phyloP scores from a whole-genome alignment of 2,797 vertebrate genomes.

The Eulemur albifrons region DNA sequence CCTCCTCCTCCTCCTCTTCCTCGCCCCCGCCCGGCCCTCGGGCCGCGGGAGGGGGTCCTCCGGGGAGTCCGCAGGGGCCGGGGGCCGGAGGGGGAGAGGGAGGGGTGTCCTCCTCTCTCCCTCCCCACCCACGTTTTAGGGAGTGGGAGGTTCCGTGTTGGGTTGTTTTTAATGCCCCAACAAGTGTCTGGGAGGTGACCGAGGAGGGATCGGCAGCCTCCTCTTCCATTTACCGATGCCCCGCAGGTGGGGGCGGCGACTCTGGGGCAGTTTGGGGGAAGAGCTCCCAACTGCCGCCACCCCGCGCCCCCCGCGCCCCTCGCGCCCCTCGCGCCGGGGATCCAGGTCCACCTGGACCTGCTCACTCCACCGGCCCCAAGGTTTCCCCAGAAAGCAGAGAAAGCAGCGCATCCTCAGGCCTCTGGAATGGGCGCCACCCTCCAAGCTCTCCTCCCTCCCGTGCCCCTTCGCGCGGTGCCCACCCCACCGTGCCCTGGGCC shows the following conservation, averaged over 20 bases:
- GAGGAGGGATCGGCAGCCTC: not conserved
- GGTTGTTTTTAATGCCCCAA: constrained; percentile 35
- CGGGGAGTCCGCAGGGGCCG: not conserved
- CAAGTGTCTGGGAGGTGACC: constrained; percentile 61
- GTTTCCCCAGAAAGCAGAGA: constrained; percentile 51
- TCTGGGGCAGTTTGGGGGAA: not conserved
- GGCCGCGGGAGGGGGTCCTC: not conserved
- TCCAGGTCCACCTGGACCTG: not conserved
- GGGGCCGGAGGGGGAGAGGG: not conserved
- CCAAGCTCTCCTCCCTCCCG: not conserved
- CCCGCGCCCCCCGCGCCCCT: not conserved
- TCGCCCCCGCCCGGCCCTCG: constrained; percentile 1
- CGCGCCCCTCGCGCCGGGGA: rapidly evolving
- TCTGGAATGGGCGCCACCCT: constrained; percentile 75
- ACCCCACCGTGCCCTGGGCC: constrained; percentile 44
- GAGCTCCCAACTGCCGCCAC: not conserved
- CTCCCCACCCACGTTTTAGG: constrained; percentile 15
- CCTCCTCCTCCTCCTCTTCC: not conserved
- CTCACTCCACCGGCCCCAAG: not conserved
- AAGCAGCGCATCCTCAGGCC: constrained; percentile 63
- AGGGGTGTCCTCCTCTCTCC: constrained; percentile 37
- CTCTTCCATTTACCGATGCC: constrained; percentile 18
- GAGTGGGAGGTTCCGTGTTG: constrained; percentile 56
- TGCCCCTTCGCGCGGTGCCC: not conserved
- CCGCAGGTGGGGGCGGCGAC: not conserved